Base-by-base conservation (phyloP, 2,113 vertebrate genomes). In the Lasiurus cinereus region DNA sequence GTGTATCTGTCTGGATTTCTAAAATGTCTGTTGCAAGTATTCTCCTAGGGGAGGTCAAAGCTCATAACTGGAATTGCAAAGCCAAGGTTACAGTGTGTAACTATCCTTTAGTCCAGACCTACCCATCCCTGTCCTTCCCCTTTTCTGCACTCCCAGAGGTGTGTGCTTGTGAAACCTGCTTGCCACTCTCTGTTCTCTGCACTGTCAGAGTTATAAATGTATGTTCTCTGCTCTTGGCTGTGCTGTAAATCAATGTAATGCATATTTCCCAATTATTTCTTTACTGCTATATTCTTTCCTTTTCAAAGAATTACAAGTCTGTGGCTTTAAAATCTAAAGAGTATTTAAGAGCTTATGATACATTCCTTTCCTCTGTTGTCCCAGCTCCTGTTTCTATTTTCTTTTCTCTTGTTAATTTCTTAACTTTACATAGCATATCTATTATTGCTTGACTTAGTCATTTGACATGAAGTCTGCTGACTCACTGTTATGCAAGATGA, bases 201-300 rank as follows among this genome's bases (percentile, higher is more conserved):
- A 56, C 22, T 56, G n/a, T 92, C 78, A 87, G 73, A 39, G 27
- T 91, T 92, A 85, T 88, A 70, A 94, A 96, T 76, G 19, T n/a
- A 94, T 94, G 13, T 3, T 11, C 87, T 95, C 56, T 93, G 13
- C 21, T 64, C 43, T 95, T 8, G 94, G 67, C 67, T 48, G 43
- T n/a, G 76, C 54, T 82, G 56, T 90, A 94, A 67, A 97, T 83
- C 83, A 96, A 88, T 87, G 16, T 93, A 88, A 94, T 95, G 54
- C 3, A 6, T 69, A 12, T 82, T 86, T 93, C 27, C 70, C 31
- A 84, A 73, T 83, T n/a, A 62, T 48, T 97, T 97, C 15, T 84
- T 92, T 88, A 70, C 52, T 89, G 85, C 15, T 78, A 46, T 93
- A 88, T 78, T 96, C 72, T 89, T 5, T 0, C 79, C 88, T 97